Conservation (phyloP, 2,797 vertebrate species). For the Falco columbarius region DNA sequence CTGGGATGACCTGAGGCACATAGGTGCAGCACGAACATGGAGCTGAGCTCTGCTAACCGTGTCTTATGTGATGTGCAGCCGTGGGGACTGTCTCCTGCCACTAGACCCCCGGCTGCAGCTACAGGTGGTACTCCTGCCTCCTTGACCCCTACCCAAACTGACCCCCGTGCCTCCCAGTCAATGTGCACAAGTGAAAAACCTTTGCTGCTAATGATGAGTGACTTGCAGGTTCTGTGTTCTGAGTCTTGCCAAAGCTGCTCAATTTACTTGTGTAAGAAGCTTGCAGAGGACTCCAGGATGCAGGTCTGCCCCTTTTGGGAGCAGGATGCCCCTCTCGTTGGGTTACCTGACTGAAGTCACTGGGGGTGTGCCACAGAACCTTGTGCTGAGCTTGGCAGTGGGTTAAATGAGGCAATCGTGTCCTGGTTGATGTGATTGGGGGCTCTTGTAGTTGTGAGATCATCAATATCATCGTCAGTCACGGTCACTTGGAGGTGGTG, state of each 20-base stretch:
- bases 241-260: neutral
- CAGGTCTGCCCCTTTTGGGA: neutral
- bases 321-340: neutral
- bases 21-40: neutral
- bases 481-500: rapidly evolving
- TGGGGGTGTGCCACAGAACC: neutral
- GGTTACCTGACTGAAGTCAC: neutral
- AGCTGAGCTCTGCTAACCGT: neutral
- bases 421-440: rapidly evolving
- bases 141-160: neutral
- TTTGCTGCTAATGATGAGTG: rapidly evolving
- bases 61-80: neutral
- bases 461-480: rapidly evolving
- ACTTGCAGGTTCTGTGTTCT: too few relatives aligned
- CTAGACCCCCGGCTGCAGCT: neutral
- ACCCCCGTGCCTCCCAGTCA: rapidly evolving
- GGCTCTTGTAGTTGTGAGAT: neutral
- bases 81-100: rapidly evolving
- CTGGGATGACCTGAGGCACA: neutral
- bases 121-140: neutral
- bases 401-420: neutral
- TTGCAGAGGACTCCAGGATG: neutral
- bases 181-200: rapidly evolving
- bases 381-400: neutral
- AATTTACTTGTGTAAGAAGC: neutral